These are phyloP conservation scores for Lacanobia oleracea DNA, from an alignment of 2,888 invertebrate genomes.

Conservation along the genomic window DNA sequence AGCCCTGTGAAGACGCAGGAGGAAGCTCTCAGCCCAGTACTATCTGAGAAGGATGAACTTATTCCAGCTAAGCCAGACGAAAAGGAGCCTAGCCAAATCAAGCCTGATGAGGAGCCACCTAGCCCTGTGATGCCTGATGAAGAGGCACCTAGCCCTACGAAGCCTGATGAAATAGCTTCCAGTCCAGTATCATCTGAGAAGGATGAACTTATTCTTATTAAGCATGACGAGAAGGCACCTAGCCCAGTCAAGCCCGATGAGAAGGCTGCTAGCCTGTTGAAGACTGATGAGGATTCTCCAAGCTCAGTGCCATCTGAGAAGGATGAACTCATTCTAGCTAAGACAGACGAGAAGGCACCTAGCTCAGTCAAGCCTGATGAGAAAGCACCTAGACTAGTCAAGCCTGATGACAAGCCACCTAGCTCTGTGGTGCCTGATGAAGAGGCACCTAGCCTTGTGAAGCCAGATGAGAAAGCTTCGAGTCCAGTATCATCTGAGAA, in stretches of 20 bases:
- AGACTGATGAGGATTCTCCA: background rate
- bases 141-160: background rate
- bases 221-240: constrained; percentile 1
- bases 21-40: background rate
- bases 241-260: background rate
- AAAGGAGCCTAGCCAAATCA: background rate
- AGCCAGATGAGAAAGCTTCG: constrained; percentile 4
- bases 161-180: background rate
- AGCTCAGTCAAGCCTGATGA: background rate
- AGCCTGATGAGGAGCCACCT: background rate
- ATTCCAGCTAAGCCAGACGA: background rate
- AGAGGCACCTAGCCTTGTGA: background rate
- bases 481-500: background rate
- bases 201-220: background rate
- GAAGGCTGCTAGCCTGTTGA: constrained; percentile 17
- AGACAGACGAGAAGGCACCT: background rate
- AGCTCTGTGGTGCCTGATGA: background rate
- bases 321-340: too few relatives aligned
- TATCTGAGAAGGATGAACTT: background rate
- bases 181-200: background rate
- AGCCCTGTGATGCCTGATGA: too few relatives aligned
- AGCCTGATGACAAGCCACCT: background rate
- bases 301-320: background rate
- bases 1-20: background rate
- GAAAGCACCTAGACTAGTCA: background rate